These are phyloP conservation scores for Chrysolina americana DNA, from an alignment of 2,888 invertebrate species.

Conservation along the genomic window DNA sequence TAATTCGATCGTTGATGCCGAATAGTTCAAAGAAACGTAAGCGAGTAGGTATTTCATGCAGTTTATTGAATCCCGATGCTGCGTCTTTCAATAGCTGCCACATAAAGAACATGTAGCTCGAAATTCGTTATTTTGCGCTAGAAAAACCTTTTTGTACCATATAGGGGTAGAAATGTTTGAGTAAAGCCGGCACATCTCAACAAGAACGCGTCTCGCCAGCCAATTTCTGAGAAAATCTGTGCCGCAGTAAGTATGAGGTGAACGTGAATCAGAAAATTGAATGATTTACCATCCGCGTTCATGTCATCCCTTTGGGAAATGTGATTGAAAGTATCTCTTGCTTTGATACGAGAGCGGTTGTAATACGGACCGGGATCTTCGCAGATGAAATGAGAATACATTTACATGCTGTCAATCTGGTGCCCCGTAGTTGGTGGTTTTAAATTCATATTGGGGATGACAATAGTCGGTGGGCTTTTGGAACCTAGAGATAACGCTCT, in stretches of 20 bases:
- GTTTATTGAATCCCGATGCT: neutral
- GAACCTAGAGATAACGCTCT: no score
- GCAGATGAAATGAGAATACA: neutral
- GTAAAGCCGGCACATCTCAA: neutral
- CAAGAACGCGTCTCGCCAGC: neutral
- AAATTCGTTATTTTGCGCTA: neutral
- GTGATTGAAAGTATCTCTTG: neutral
- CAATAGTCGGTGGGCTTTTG: no score
- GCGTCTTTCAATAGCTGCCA: neutral
- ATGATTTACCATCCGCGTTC: neutral
- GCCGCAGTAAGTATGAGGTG: neutral
- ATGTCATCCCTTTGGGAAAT: neutral
- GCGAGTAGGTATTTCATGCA: slow-evolving; percentile 2
- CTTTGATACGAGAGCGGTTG: neutral
- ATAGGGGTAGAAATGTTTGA: neutral
- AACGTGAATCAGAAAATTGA: neutral
- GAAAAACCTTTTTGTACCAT: neutral
- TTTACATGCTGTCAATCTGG: neutral
- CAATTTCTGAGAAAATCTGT: slow-evolving; percentile 1
- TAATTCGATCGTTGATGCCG: neutral
- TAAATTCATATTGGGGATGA: no score
- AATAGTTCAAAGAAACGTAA: neutral
- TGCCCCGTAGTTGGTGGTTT: neutral
- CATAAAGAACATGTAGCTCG: slow-evolving; percentile 4
- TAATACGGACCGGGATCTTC: neutral